phyloP scores from a whole-genome alignment of 2,888 invertebrate genomes.

The Tetropium fuscum region DNA sequence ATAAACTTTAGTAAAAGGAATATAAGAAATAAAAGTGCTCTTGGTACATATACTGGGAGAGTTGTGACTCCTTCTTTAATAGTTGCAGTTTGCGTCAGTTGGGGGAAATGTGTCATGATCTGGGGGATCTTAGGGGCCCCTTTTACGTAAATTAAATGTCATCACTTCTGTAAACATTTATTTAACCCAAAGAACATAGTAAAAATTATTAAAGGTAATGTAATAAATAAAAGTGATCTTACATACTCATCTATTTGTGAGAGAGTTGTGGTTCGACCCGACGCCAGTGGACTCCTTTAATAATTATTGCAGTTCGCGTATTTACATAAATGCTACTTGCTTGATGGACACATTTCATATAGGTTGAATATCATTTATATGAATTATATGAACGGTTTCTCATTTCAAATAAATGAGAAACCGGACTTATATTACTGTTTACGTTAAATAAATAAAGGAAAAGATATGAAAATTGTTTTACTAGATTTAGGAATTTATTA shows the following conservation, averaged over 20 bases:
- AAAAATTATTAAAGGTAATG: neutral
- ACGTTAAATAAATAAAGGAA: neutral
- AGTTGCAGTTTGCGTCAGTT: too few species aligned
- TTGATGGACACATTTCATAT: neutral
- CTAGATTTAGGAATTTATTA: neutral
- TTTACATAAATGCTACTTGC: neutral
- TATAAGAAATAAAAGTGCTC: too few species aligned
- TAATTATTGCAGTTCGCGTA: neutral
- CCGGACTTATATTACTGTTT: neutral
- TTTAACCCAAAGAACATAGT: neutral
- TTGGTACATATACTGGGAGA: too few species aligned
- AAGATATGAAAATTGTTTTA: neutral
- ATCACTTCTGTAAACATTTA: neutral
- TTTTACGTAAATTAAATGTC: neutral
- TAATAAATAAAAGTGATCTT: neutral
- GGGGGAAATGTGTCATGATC: neutral
- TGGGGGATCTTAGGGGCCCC: neutral
- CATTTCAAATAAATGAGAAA: neutral
- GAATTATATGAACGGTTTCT: too few species aligned
- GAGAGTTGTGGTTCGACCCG: neutral
- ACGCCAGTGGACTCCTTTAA: neutral
- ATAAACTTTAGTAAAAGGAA: too few species aligned
- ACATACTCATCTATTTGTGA: neutral
- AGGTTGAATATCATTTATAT: conserved; percentile 1
- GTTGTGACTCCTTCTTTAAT: too few species aligned